These are phyloP conservation scores for Mustela lutreola DNA, from an alignment of 2,113 vertebrate genomes.

Conservation along the genomic window DNA sequence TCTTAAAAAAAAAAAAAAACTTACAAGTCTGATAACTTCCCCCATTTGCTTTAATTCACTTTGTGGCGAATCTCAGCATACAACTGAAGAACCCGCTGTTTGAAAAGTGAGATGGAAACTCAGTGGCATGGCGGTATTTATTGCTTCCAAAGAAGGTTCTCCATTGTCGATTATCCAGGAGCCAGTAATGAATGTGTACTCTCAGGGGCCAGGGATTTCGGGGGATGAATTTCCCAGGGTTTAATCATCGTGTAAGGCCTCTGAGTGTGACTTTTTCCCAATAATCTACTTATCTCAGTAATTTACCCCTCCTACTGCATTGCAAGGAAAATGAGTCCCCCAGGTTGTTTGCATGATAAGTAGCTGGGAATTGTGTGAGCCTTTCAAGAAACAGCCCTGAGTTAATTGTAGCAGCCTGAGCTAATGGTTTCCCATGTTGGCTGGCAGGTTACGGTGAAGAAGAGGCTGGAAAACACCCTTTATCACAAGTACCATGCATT, in stretches of 20 bases:
- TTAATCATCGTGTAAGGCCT: conserved; percentile 89
- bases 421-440: conserved; percentile 86
- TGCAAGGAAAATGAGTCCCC: conserved; percentile 86
- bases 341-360: conserved; percentile 92
- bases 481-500: conserved; percentile 70
- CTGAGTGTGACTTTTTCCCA: conserved; percentile 88
- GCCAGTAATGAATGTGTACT: conserved; percentile 80
- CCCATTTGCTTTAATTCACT: not conserved
- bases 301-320: conserved; percentile 85
- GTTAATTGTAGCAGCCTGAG: conserved; percentile 86
- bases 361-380: conserved; percentile 85
- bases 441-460: conserved; percentile 80
- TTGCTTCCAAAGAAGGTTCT: conserved; percentile 75
- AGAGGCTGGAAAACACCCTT: conserved; percentile 78
- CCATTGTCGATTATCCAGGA: conserved; percentile 82
- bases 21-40: not conserved
- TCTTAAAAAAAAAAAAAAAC: not conserved
- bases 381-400: conserved; percentile 82
- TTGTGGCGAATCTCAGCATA: not conserved
- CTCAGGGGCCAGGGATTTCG: conserved; percentile 83
- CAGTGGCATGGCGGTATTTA: conserved; percentile 38
- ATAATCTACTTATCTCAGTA: conserved; percentile 92
- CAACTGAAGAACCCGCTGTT: conserved; percentile 11
- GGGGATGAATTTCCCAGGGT: conserved; percentile 90
- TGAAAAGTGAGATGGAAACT: conserved; percentile 70